Evolutionary conservation across 2,797 vertebrate genomes (phyloP).

Genomic region (Anabacerthia variegaticeps): DNA sequence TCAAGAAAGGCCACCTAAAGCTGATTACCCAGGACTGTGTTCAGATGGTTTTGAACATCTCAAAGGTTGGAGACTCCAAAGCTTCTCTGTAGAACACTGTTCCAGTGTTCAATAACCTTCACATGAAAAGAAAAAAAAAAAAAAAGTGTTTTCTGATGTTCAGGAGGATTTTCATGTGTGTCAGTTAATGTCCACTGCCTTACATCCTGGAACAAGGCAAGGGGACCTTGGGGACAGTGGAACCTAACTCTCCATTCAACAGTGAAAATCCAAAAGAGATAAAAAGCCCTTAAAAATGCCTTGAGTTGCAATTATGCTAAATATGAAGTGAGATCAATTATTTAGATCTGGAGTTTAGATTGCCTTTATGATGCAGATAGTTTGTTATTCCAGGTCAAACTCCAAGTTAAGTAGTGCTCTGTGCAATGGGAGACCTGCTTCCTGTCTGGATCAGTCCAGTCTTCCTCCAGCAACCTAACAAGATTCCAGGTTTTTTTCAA

Average conservation of each 20-base stretch:
- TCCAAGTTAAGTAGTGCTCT: background rate
- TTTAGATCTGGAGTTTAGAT: background rate
- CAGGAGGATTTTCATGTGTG: background rate
- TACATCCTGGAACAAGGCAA: background rate
- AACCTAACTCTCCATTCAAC: background rate
- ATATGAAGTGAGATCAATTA: background rate
- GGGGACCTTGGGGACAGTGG: background rate
- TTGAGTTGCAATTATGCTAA: background rate
- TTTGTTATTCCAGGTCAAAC: background rate
- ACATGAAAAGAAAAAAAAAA: background rate
- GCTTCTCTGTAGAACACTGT: background rate
- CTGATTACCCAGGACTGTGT: background rate
- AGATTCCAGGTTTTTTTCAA: background rate
- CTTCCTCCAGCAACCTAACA: background rate
- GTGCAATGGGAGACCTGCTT: background rate
- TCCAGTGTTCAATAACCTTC: background rate
- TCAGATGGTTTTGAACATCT: background rate
- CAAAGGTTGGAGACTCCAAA: background rate
- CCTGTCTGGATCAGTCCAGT: background rate
- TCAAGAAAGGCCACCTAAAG: background rate
- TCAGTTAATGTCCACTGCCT: background rate
- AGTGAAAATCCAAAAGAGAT: background rate
- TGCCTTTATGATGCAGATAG: background rate
- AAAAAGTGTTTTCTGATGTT: background rate
- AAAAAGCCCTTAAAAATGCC: background rate